Conservation (phyloP, 2,888 invertebrate genomes). For the Epistrophe grossulariae region DNA sequence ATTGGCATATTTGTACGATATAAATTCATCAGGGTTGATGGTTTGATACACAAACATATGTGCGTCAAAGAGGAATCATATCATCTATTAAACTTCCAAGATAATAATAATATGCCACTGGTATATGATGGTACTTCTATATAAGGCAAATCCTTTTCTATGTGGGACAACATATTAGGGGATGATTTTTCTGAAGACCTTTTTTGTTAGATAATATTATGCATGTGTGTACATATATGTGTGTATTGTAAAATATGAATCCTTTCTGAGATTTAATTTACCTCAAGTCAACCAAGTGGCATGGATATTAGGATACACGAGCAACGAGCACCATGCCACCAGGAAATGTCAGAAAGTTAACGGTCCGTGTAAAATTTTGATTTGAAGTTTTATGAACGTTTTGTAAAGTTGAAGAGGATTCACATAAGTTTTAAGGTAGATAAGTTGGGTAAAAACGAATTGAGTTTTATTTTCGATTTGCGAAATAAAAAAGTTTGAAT, state of each 20-base stretch:
- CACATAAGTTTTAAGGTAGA: not conserved
- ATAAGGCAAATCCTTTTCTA: constrained; percentile 43
- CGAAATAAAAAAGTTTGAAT: not conserved
- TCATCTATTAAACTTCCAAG: constrained; percentile 49
- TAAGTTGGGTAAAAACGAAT: not conserved
- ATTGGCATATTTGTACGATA: constrained; percentile 49
- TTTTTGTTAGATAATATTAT: not conserved
- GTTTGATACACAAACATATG: constrained; percentile 56
- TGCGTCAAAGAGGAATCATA: constrained; percentile 57
- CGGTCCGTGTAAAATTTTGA: constrained; percentile 72
- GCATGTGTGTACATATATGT: not conserved
- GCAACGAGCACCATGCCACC: too few species aligned
- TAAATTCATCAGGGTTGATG: constrained; percentile 56
- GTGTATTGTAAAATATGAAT: constrained; percentile 15
- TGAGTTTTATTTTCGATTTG: not conserved
- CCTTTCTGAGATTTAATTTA: constrained; percentile 70
- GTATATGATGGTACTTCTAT: not conserved
- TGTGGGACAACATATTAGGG: not conserved
- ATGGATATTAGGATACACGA: constrained; percentile 43
- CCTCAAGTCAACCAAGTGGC: constrained; percentile 66
- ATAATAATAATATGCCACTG: constrained; percentile 45
- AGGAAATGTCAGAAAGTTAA: constrained; percentile 60
- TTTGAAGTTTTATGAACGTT: constrained; percentile 50
- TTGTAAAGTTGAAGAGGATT: constrained; percentile 19
- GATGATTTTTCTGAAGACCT: constrained; percentile 17